Percentiles rank a stretch among this genome's conserved stretches.
phyloP scores from a whole-genome alignment of 2,888 invertebrate genomes.

The Machimus rusticus region DNA sequence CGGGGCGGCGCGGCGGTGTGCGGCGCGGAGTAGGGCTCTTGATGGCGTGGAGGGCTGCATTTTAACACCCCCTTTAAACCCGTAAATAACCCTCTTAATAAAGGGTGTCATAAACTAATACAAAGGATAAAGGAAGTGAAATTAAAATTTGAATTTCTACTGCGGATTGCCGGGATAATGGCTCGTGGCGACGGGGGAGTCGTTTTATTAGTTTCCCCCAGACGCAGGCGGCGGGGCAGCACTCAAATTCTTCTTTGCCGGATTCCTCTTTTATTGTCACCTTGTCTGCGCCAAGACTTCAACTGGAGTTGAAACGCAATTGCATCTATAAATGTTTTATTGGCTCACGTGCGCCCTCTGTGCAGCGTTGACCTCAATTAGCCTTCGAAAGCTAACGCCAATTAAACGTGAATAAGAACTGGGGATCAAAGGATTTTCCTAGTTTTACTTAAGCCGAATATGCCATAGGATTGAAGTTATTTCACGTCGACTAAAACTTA shows the following conservation, averaged over 20 bases:
- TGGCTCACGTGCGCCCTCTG: neutral
- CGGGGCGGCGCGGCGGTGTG: neutral
- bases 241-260: neutral
- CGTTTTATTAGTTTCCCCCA: neutral
- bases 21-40: neutral
- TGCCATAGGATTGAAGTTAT: neutral
- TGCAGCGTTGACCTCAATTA: neutral
- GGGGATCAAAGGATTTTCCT: neutral
- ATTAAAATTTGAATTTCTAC: constrained; percentile 25
- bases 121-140: constrained; percentile 21
- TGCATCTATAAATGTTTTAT: neutral
- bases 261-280: neutral
- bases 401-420: neutral
- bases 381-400: neutral
- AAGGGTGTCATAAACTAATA: constrained; percentile 40
- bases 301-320: neutral
- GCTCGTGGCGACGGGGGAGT: neutral
- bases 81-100: constrained; percentile 32
- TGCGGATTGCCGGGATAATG: neutral
- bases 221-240: neutral
- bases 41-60: neutral
- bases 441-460: neutral
- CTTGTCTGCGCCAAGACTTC: neutral
- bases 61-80: constrained; percentile 26
- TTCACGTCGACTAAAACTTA: neutral